phyloP scores from a whole-genome alignment of 1,140 invertebrate species.

The Wasmannia auropunctata region DNA sequence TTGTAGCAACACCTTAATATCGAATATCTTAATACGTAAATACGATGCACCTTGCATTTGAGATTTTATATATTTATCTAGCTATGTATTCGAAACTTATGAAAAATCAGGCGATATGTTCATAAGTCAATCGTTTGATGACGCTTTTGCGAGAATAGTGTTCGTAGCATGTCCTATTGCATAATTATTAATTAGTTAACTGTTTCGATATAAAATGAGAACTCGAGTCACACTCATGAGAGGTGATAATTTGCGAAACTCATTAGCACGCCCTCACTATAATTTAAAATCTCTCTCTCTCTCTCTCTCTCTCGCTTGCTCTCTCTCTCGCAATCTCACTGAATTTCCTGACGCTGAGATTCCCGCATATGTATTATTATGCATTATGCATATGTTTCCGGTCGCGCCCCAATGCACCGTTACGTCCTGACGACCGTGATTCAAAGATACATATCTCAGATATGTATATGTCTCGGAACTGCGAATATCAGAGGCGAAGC shows the following conservation, averaged over 20 bases:
- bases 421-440: constrained; percentile 24
- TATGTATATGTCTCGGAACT: neutral
- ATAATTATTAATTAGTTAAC: constrained; percentile 42
- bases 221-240: neutral
- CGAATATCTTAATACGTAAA: neutral
- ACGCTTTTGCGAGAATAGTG: neutral
- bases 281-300: constrained; percentile 28
- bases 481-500: neutral
- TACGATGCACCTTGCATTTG: neutral
- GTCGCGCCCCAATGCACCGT: constrained; percentile 8
- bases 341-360: neutral
- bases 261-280: constrained; percentile 38
- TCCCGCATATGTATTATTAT: constrained; percentile 43
- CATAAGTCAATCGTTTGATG: neutral
- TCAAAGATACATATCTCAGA: constrained; percentile 39
- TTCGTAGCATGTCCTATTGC: neutral
- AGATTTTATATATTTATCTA: neutral
- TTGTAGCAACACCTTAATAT: neutral
- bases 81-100: neutral
- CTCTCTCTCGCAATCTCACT: neutral
- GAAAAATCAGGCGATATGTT: neutral
- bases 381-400: constrained; percentile 45
- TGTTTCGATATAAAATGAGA: constrained; percentile 31
- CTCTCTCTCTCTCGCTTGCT: neutral
- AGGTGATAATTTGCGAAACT: constrained; percentile 45